Conservation (phyloP, 1,140 invertebrate genomes). For the Zaprionus tsacasi region DNA sequence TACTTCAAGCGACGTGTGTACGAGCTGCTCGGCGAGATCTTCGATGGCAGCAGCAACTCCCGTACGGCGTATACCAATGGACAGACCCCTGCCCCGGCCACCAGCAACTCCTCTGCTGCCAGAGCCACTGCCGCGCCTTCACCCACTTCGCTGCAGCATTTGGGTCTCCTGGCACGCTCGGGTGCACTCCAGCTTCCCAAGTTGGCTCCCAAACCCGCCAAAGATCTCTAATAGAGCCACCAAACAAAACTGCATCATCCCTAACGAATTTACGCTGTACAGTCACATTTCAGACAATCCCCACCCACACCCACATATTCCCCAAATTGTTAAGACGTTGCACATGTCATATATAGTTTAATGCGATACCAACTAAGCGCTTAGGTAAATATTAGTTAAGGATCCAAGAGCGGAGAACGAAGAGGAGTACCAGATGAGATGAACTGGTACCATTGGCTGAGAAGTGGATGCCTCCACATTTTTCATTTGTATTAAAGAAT, state of each 20-base stretch:
- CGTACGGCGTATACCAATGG: constrained; percentile 11
- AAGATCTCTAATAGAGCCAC: constrained; percentile 32
- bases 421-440: background rate
- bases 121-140: background rate
- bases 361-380: background rate
- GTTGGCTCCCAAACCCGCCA: constrained; percentile 27
- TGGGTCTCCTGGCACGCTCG: constrained; percentile 28
- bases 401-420: background rate
- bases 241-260: background rate
- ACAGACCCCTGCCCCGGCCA: background rate
- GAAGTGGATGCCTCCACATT: background rate
- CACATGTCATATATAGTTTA: background rate
- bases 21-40: constrained; percentile 69
- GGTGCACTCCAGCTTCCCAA: constrained; percentile 51
- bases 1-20: constrained; percentile 76
- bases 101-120: background rate
- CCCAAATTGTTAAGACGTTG: background rate
- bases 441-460: background rate
- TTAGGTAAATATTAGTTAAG: constrained; percentile 4
- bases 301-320: background rate
- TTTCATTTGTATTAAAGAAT: constrained; percentile 3
- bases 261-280: constrained; percentile 7
- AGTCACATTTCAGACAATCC: background rate
- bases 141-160: constrained; percentile 22
- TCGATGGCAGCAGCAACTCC: constrained; percentile 19